phyloP scores from a whole-genome alignment of 2,113 vertebrate genomes.

The Muscicapa adusta region DNA sequence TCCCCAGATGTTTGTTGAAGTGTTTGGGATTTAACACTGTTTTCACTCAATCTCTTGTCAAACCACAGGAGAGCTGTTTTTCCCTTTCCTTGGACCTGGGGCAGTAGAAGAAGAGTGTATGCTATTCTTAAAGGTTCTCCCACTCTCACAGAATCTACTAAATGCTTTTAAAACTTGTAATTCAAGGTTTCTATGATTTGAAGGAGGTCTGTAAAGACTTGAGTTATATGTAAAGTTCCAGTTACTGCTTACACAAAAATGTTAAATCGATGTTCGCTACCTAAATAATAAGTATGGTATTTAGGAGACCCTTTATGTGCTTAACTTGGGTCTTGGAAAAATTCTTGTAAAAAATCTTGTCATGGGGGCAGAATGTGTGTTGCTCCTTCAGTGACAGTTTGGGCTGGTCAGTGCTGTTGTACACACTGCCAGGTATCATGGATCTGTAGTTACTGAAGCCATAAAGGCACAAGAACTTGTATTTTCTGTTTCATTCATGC shows the following conservation, averaged over 20 bases:
- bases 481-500: background rate
- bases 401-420: background rate
- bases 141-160: background rate
- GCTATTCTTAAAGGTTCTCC: background rate
- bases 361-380: background rate
- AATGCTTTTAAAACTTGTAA: background rate
- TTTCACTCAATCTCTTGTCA: background rate
- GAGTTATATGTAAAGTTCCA: background rate
- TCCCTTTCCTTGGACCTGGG: background rate
- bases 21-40: background rate
- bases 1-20: background rate
- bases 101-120: background rate
- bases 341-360: background rate
- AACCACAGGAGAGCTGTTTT: background rate
- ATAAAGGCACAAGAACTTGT: background rate
- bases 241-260: background rate
- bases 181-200: background rate
- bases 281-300: background rate
- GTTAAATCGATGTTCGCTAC: rapidly evolving
- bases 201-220: background rate
- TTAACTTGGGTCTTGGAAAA: background rate
- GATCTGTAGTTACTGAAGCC: background rate
- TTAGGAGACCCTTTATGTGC: background rate
- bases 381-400: background rate
- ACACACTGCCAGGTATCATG: background rate